Evolutionary conservation across 2,888 invertebrate genomes (phyloP).

Genomic region (Andricus curvator): DNA sequence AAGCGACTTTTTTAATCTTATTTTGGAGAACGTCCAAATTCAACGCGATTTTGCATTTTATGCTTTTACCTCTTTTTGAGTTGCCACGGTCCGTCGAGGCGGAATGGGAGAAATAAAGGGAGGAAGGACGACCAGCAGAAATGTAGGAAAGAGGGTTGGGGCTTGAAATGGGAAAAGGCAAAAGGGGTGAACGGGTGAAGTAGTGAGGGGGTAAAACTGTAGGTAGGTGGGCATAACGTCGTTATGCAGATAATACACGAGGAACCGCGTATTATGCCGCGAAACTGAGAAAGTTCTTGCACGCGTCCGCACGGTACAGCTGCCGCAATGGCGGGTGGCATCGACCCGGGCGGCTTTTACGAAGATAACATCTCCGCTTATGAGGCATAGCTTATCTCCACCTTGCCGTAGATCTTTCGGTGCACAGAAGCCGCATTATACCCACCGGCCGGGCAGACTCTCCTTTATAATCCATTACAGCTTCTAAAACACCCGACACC

Average conservation of each 20-base stretch:
- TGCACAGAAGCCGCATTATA: conserved; percentile 61
- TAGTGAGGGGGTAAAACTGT: conserved; percentile 42
- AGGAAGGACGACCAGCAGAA: conserved; percentile 28
- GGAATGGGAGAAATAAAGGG: conserved; percentile 36
- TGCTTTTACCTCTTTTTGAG: conserved; percentile 40
- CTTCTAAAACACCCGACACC: conserved; percentile 58
- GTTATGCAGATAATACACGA: conserved; percentile 46
- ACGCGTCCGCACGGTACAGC: conserved; percentile 40
- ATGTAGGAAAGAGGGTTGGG: neutral
- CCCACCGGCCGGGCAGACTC: conserved; percentile 55
- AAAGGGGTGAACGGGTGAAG: conserved; percentile 9
- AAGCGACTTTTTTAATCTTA: conserved; percentile 32
- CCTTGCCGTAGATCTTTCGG: conserved; percentile 63
- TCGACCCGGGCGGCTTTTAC: conserved; percentile 57
- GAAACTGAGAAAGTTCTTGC: conserved; percentile 55
- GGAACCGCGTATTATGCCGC: conserved; percentile 42
- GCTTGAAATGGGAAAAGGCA: neutral
- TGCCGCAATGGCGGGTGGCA: conserved; percentile 50
- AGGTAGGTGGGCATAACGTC: conserved; percentile 44
- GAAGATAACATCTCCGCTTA: conserved; percentile 68
- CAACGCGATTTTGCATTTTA: conserved; percentile 40
- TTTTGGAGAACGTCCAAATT: conserved; percentile 32
- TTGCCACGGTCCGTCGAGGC: conserved; percentile 13
- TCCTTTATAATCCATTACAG: conserved; percentile 65
- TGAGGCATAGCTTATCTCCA: conserved; percentile 67